Percentiles rank a stretch among this genome's conserved stretches.
These are phyloP conservation scores for Oreochromis spilurus DNA, from an alignment of 2,113 vertebrate genomes.

Conservation along the genomic window DNA sequence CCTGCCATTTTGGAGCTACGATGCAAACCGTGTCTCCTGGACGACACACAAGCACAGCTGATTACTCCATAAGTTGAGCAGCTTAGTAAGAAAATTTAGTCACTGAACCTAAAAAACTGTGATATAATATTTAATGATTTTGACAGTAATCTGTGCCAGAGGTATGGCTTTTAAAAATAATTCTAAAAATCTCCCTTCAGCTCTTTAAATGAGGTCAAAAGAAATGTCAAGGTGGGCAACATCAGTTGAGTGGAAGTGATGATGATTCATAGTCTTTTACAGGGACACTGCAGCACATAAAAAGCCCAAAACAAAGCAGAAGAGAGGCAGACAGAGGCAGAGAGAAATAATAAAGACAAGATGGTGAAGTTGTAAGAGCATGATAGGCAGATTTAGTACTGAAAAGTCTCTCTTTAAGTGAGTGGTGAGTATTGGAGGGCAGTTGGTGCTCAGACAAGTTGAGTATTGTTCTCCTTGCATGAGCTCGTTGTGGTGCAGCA, in stretches of 20 bases:
- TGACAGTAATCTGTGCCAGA: background rate
- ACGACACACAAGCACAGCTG: background rate
- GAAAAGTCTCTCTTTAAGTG: conserved; percentile 38
- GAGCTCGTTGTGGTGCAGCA: conserved; percentile 37
- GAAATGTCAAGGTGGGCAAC: background rate
- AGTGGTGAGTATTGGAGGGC: conserved; percentile 26
- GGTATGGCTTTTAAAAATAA: background rate
- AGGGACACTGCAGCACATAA: background rate
- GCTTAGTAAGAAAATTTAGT: background rate
- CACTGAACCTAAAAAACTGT: background rate
- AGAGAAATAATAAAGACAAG: background rate
- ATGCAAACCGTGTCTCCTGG: background rate
- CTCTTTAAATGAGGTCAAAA: background rate
- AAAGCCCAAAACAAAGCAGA: background rate
- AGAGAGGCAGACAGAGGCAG: background rate
- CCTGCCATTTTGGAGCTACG: conserved; percentile 66
- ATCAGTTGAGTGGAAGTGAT: background rate
- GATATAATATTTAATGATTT: background rate
- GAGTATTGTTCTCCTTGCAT: conserved; percentile 62
- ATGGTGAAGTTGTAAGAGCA: background rate
- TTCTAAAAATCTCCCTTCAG: background rate
- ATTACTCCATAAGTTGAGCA: background rate
- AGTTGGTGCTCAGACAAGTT: conserved; percentile 56
- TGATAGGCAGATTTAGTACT: background rate
- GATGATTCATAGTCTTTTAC: background rate